A percentile compares a stretch with the other conserved stretches of the same genome.
phyloP scores from a whole-genome alignment of 2,113 vertebrate species.

The Macroglossus sobrinus region DNA sequence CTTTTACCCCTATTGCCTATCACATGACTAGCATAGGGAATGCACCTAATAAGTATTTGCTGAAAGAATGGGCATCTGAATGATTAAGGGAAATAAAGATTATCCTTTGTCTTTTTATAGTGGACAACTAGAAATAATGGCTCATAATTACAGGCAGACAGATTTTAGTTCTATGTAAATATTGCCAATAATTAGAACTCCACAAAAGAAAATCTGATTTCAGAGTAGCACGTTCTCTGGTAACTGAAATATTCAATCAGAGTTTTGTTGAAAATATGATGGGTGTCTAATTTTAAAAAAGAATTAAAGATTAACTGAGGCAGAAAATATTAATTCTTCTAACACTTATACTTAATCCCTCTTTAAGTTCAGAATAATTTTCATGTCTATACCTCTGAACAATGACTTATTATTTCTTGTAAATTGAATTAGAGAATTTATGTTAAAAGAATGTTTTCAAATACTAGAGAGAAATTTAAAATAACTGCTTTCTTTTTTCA shows the following conservation, averaged over 20 bases:
- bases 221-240: slow-evolving; percentile 44
- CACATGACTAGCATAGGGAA: neutral
- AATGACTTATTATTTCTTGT: slow-evolving; percentile 47
- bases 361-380: slow-evolving; percentile 46
- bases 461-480: slow-evolving; percentile 34
- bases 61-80: neutral
- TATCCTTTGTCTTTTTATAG: neutral
- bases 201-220: neutral
- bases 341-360: slow-evolving; percentile 49
- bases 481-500: slow-evolving; percentile 6
- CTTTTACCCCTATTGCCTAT: neutral
- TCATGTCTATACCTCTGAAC: slow-evolving; percentile 40
- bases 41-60: neutral
- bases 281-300: slow-evolving; percentile 61
- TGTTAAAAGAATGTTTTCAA: slow-evolving; percentile 8
- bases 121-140: slow-evolving; percentile 42
- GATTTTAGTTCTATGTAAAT: slow-evolving; percentile 56
- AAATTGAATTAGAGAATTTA: slow-evolving; percentile 58
- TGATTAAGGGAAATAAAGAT: neutral
- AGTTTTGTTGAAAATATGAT: slow-evolving; percentile 52
- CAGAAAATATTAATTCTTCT: slow-evolving; percentile 66
- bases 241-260: slow-evolving; percentile 47
- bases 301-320: slow-evolving; percentile 67
- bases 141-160: slow-evolving; percentile 25
- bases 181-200: slow-evolving; percentile 48